Conservation (phyloP, 2,888 invertebrate species). For the Melangyna quadrimaculata region DNA sequence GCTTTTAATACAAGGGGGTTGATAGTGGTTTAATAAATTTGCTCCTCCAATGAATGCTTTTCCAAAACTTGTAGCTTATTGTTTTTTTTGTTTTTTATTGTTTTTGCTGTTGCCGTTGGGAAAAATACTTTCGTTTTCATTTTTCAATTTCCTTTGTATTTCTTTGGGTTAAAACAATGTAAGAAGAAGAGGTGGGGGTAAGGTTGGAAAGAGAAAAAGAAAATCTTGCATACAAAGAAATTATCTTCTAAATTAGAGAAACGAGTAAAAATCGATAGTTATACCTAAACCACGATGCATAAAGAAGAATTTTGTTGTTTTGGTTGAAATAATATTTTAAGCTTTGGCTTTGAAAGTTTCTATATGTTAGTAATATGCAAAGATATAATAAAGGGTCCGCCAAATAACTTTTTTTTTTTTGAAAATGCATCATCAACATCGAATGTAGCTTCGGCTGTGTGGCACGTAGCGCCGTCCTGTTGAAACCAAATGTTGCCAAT, state of each 20-base stretch:
- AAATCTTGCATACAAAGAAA: neutral
- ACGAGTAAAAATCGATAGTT: neutral
- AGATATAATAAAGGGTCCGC: too few relatives aligned
- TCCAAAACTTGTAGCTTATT: constrained; percentile 52
- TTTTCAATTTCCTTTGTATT: neutral
- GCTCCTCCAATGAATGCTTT: constrained; percentile 52
- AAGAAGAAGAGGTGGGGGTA: neutral
- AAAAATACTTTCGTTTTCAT: constrained; percentile 36
- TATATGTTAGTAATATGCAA: too few relatives aligned
- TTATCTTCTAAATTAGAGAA: neutral
- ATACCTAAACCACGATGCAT: neutral
- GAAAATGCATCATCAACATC: too few relatives aligned
- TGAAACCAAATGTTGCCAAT: too few relatives aligned
- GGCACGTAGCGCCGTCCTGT: too few relatives aligned
- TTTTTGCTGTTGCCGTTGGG: neutral
- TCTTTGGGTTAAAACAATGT: neutral
- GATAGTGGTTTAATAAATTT: constrained; percentile 31
- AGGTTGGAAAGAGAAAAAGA: neutral
- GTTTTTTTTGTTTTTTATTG: constrained; percentile 23
- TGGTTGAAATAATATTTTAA: neutral
- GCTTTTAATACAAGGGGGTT: constrained; percentile 29
- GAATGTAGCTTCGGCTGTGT: too few relatives aligned
- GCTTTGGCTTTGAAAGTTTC: neutral
- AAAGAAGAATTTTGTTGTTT: neutral
- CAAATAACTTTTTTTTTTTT: too few relatives aligned